phyloP scores from a whole-genome alignment of 2,797 vertebrate species.

The Mormyrus proboscirostris region DNA sequence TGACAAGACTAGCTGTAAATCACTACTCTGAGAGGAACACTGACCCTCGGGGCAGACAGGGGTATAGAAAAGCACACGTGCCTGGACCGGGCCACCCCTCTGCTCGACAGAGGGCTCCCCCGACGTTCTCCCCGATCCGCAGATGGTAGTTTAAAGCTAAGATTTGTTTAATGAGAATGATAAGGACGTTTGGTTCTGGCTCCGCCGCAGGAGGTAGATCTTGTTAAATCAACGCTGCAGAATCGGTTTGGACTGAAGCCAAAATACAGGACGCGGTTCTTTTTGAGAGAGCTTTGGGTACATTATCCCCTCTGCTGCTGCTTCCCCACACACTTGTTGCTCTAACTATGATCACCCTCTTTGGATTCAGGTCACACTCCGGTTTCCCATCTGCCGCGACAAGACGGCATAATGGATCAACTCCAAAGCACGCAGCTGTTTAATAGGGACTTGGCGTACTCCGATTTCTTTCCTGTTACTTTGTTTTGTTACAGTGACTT shows the following conservation, averaged over 20 bases:
- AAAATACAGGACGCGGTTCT: conserved; percentile 29
- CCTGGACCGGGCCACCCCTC: not conserved
- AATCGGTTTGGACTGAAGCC: conserved; percentile 30
- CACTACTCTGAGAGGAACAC: not conserved
- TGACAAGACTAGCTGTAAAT: not conserved
- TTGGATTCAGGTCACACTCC: not conserved
- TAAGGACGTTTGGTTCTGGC: not conserved
- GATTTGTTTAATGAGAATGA: conserved; percentile 25
- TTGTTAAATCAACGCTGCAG: conserved; percentile 30
- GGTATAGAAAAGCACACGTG: not conserved
- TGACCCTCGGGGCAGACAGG: not conserved
- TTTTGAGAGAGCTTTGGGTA: conserved; percentile 21
- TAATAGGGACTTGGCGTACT: not conserved
- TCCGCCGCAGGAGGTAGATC: conserved; percentile 27
- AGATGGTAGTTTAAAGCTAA: conserved; percentile 17
- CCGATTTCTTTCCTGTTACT: not conserved
- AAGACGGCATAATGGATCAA: not conserved
- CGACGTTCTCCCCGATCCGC: not conserved
- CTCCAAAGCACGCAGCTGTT: not conserved
- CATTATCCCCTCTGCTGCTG: conserved; percentile 23
- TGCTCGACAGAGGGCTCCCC: not conserved
- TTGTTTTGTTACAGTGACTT: not conserved
- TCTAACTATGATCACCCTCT: not conserved
- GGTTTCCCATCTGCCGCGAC: not conserved
- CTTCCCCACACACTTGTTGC: not conserved